Base-by-base conservation (phyloP, 2,113 vertebrate species). In the Seriola quinqueradiata region DNA sequence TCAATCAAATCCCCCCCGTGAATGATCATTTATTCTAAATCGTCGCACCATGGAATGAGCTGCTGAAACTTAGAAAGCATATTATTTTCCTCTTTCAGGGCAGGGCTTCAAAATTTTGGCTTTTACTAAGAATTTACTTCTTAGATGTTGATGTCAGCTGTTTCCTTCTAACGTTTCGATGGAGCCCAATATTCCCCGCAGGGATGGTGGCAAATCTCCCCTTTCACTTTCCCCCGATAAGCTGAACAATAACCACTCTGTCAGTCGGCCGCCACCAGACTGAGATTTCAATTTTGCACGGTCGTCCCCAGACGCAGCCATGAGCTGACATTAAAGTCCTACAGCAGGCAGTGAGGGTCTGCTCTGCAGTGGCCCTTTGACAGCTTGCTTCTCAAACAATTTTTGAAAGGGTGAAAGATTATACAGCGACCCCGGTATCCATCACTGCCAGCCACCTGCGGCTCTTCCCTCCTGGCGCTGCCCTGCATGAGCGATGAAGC, bases 401-500 rank as follows among this genome's bases (percentile, higher is more conserved):
- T 90, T 92, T 65, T 85, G 90, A 93, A 85, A 90, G 89, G 90
- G 83, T 89, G 83, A 90, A 80, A 79, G 73, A 93, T 90, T 89
- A 86, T 34, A 34, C 72, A 9, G 65, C 38, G 1, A 70, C 82
- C 67, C 34, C 3, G 4, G 70, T 77, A 90, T 91, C 91, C 87
- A 91, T 93, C 91, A 90, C 52, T 81, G 86, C 79, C 79, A 87
- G 80, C 83, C 83, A 91, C 87, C 90, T 90, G 86, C 82, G 44
- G 76, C 80, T 75, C 87, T 78, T 70, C 75, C 65, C 74, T 60
- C 52, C 1, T 40, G 58, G 61, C 4, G 21, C 54, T 55, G 68
- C 67, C 52, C 70, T 55, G 73, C 81, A 82, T 89, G 92, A 90
- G 82, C 57, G 59, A 90, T 91, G 81, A 74, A 80, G 68, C 76